phyloP scores from a whole-genome alignment of 2,797 vertebrate genomes.

The Aplochiton taeniatus region DNA sequence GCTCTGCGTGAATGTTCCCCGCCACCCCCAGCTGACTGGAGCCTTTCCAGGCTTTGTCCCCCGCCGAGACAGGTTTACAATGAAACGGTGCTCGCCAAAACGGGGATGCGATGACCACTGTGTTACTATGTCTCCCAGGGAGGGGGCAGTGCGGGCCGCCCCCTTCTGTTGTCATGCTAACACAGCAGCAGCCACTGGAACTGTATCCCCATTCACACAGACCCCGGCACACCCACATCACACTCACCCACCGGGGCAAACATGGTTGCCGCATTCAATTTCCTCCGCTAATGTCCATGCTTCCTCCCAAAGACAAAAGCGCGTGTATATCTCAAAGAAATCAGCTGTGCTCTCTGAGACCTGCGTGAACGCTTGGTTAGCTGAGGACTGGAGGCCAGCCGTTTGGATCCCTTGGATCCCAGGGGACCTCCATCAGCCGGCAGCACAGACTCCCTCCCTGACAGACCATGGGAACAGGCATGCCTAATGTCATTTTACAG shows the following conservation, averaged over 20 bases:
- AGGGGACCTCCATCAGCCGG: constrained; percentile 59
- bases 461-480: constrained; percentile 74
- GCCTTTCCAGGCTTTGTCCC: constrained; percentile 60
- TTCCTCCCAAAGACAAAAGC: constrained; percentile 66
- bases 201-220: constrained; percentile 71
- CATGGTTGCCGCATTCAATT: constrained; percentile 35
- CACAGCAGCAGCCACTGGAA: constrained; percentile 72
- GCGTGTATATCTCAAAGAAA: constrained; percentile 43
- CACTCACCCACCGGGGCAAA: constrained; percentile 49
- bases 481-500: constrained; percentile 84
- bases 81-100: constrained; percentile 67
- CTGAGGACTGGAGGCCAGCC: constrained; percentile 48
- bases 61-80: constrained; percentile 56
- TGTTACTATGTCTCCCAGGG: constrained; percentile 46
- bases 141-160: constrained; percentile 29
- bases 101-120: constrained; percentile 65
- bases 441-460: constrained; percentile 61
- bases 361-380: constrained; percentile 47
- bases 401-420: constrained; percentile 59
- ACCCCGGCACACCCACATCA: constrained; percentile 2
- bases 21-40: constrained; percentile 66
- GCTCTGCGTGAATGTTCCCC: constrained; percentile 66
- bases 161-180: constrained; percentile 78
- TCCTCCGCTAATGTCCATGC: constrained; percentile 47
- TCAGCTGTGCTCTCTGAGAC: constrained; percentile 38